A percentile compares a stretch with the other conserved stretches of the same genome.
phyloP scores from a whole-genome alignment of 2,888 invertebrate genomes.

The Euzophera pinguis region DNA sequence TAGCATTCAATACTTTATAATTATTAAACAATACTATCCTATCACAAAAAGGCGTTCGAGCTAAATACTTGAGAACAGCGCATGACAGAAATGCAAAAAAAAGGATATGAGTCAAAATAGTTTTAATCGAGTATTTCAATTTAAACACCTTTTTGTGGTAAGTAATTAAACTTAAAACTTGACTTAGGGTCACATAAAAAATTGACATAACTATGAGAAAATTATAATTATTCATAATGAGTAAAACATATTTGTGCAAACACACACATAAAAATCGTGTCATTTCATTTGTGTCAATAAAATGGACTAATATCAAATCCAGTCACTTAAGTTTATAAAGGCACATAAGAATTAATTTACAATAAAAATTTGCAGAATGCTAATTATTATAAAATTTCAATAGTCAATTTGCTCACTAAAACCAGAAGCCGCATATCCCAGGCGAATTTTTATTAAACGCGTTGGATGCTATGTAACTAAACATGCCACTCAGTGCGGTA shows the following conservation, averaged over 20 bases:
- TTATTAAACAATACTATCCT: conserved; percentile 47
- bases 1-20: conserved; percentile 69
- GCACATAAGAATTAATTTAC: conserved; percentile 75
- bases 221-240: conserved; percentile 55
- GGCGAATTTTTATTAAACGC: not conserved
- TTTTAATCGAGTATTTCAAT: not conserved
- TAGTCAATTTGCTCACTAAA: conserved; percentile 23
- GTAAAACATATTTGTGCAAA: conserved; percentile 72
- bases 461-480: not conserved
- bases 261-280: conserved; percentile 61
- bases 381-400: conserved; percentile 41
- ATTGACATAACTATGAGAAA: conserved; percentile 51
- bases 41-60: not conserved
- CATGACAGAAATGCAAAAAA: not conserved
- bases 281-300: conserved; percentile 51
- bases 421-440: not conserved
- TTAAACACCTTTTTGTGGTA: conserved; percentile 4
- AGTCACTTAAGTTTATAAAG: conserved; percentile 67
- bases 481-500: no score
- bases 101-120: not conserved
- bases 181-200: conserved; percentile 63
- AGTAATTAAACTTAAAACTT: conserved; percentile 50
- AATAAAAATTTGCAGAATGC: conserved; percentile 51
- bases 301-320: conserved; percentile 68
- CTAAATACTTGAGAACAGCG: not conserved